Conservation (phyloP, 2,797 vertebrate genomes). For the Florisuga fusca region DNA sequence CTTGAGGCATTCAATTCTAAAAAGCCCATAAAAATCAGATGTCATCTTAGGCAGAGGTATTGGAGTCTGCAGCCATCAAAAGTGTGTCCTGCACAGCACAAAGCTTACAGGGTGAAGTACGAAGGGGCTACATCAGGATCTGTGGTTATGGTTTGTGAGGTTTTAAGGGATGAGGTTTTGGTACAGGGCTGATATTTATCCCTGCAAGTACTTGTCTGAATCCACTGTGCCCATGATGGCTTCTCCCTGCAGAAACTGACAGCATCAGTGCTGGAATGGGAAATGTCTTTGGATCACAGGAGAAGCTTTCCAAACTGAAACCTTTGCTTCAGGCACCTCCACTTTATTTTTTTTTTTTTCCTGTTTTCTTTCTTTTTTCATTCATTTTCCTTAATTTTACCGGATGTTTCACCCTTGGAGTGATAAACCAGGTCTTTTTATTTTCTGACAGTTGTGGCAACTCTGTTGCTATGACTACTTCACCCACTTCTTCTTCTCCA, state of each 20-base stretch:
- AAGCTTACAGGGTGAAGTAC: accelerated
- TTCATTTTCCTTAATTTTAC: slow-evolving; percentile 40
- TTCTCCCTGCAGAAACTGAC: not conserved
- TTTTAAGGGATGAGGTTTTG: not conserved
- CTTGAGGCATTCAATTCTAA: not conserved
- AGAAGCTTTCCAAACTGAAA: not conserved
- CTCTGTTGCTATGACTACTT: slow-evolving; percentile 43
- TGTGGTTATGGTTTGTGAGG: accelerated
- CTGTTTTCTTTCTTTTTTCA: not conserved
- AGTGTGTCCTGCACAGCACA: not conserved
- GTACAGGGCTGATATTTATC: not conserved
- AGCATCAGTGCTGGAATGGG: not conserved
- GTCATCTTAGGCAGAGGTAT: not conserved
- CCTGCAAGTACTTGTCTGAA: not conserved
- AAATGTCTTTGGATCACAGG: not conserved
- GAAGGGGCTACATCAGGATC: too few relatives aligned
- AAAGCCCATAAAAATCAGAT: not conserved
- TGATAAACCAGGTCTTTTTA: not conserved
- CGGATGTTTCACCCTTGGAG: slow-evolving; percentile 17
- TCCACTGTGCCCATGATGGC: accelerated
- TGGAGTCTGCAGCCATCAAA: not conserved
- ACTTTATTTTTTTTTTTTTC: slow-evolving; percentile 34
- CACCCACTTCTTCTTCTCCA: not conserved
- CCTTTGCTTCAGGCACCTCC: slow-evolving; percentile 30
- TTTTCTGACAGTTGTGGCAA: slow-evolving; percentile 19